Base-by-base conservation (phyloP, 2,113 vertebrate species). In the Ctenomys sociabilis region DNA sequence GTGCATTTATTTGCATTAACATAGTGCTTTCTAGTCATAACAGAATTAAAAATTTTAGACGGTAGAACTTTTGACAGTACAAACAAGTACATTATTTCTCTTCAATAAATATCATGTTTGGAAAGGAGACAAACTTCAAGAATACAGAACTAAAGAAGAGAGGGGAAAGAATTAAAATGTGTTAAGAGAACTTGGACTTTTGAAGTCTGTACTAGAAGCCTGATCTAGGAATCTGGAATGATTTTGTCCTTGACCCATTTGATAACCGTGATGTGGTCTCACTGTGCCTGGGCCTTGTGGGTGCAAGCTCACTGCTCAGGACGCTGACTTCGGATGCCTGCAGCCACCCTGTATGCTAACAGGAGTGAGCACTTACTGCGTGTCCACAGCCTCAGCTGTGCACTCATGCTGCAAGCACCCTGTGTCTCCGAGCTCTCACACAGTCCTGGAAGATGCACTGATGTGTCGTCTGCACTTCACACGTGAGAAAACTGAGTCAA, bases 51-150 rank as follows among this genome's bases (percentile, higher is more conserved):
- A 80, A 0, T n/a, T 85, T 17, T 54, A 59, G 82, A 85, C 45
- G 3, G 22, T 82, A 45, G 24, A 86, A 70, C 37, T 54, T 40
- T 63, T 26, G 72, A 66, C 77, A 30, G 61, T 11, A n/a, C 59
- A 19, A 78, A 66, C 87, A 95, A 77, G 43, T 35, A 3, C 80
- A 64, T 43, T 59, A 64, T 43, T 59, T 88, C 54, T 72, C 26
- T 80, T 73, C 80, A 95, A 90, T 63, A 95, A 80, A 90, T 21
- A 43, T 11, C 30, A 81, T 32, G 49, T 86, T 85, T 83, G 57
- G 4, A 81, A 32, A 70, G 75, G 28, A 35, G 54, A 80, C 45
- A 7, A 59, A 35, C 14, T 6, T 43, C 49, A 82, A 90, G 78
- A 85, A 75, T 4, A 57, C 1, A 52, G 61, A 32, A 61, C 81